Percentiles rank a stretch among this genome's conserved stretches.
Evolutionary conservation across 2,797 vertebrate species (phyloP).

Genomic region (Eospalax fontanierii): DNA sequence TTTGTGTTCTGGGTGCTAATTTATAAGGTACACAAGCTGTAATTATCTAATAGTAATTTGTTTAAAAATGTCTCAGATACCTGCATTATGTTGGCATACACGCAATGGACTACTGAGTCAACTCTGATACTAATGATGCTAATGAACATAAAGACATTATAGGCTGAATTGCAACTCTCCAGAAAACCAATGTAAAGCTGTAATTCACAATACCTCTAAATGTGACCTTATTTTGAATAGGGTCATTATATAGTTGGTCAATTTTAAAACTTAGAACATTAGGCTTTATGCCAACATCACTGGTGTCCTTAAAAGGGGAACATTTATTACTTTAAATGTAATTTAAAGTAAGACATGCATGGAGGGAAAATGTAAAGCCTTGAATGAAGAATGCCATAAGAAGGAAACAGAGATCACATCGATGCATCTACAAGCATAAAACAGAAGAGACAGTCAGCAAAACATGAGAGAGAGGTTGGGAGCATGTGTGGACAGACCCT

Average conservation of each 20-base stretch:
- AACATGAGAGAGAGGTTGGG: background rate
- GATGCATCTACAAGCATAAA: background rate
- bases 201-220: background rate
- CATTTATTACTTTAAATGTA: too few species aligned
- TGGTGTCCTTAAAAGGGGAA: background rate
- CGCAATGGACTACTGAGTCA: background rate
- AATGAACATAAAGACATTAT: background rate
- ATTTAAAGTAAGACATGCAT: background rate
- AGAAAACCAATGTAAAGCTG: background rate
- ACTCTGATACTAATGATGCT: background rate
- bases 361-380: too few species aligned
- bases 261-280: constrained; percentile 9
- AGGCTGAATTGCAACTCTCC: background rate
- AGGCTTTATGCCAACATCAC: background rate
- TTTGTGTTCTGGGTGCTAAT: background rate
- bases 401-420: background rate
- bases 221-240: background rate
- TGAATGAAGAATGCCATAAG: background rate
- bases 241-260: background rate
- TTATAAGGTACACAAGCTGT: background rate
- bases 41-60: constrained; percentile 13
- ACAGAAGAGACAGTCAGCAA: background rate
- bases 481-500: background rate
- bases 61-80: background rate
- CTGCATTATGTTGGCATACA: background rate